phyloP scores from a whole-genome alignment of 92 coral and sea anemone species.

The Siderastrea radians region DNA sequence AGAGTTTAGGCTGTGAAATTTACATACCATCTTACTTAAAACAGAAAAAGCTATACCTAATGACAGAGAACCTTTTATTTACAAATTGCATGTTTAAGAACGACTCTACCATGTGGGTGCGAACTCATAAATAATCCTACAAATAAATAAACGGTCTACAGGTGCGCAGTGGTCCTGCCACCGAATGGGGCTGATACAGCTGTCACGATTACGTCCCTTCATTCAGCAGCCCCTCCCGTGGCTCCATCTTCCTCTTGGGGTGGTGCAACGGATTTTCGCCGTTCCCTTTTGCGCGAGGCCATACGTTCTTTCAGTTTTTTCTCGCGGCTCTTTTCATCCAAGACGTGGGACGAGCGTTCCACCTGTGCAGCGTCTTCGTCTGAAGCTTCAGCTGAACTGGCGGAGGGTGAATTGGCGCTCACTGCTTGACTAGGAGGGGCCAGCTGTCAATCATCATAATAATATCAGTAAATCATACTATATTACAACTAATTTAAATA shows the following conservation, averaged over 20 bases:
- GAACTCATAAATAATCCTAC: slow-evolving; percentile 20
- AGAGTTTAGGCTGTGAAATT: no score
- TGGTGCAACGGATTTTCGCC: slow-evolving; percentile 63
- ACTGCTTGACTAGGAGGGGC: slow-evolving; percentile 80
- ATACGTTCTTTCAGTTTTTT: slow-evolving; percentile 94
- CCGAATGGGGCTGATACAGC: neutral
- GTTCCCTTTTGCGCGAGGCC: slow-evolving; percentile 87
- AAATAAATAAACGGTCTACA: slow-evolving; percentile 7
- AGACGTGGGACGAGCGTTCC: slow-evolving; percentile 82
- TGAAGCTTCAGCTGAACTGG: slow-evolving; percentile 78
- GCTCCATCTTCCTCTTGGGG: slow-evolving; percentile 50
- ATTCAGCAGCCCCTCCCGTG: slow-evolving; percentile 57
- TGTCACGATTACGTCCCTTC: neutral
- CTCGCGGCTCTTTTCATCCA: slow-evolving; percentile 93
- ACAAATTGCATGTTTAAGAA: neutral
- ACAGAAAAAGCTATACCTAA: no score
- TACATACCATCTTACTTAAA: no score
- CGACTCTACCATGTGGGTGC: neutral
- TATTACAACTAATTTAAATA: no score
- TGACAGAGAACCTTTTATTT: neutral
- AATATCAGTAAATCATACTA: neutral
- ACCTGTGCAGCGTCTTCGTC: slow-evolving; percentile 75
- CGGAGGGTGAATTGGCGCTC: slow-evolving; percentile 6
- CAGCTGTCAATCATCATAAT: slow-evolving; percentile 61
- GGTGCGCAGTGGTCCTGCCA: slow-evolving; percentile 18